A percentile compares a stretch with the other conserved stretches of the same genome.
Evolutionary conservation across 2,888 invertebrate genomes (phyloP).

Genomic region (Aquatica leii): DNA sequence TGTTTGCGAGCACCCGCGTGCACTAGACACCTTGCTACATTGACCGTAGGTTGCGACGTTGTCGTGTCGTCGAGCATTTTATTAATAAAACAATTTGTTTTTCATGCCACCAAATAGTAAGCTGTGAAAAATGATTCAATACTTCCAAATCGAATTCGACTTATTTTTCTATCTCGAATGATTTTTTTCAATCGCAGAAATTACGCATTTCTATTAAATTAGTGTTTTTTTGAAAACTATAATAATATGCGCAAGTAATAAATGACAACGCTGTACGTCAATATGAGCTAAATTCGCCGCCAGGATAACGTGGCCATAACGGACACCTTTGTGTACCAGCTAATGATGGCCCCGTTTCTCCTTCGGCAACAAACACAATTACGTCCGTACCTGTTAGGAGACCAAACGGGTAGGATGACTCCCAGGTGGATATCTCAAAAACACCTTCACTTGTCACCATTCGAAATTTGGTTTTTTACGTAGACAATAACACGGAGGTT

Average conservation of each 20-base stretch:
- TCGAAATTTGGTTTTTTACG: conserved; percentile 11
- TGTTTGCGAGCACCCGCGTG: conserved; percentile 38
- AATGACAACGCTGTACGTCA: conserved; percentile 49
- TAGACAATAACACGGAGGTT: conserved; percentile 16
- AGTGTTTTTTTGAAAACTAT: too few relatives aligned
- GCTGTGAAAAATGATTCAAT: too few relatives aligned
- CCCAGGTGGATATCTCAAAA: conserved; percentile 19
- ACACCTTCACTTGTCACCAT: conserved; percentile 31
- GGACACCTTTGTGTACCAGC: conserved; percentile 46
- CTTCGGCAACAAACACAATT: background rate
- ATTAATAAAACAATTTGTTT: conserved; percentile 23
- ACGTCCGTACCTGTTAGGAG: conserved; percentile 34
- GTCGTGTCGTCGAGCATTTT: conserved; percentile 18
- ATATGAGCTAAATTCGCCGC: conserved; percentile 37
- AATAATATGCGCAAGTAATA: too few relatives aligned
- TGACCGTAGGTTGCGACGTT: conserved; percentile 42
- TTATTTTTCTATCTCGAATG: too few relatives aligned
- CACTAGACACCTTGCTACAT: conserved; percentile 50
- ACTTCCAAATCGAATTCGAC: too few relatives aligned
- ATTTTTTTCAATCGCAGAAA: too few relatives aligned
- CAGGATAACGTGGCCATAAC: conserved; percentile 52
- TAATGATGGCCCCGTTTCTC: conserved; percentile 50
- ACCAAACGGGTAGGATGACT: conserved; percentile 29
- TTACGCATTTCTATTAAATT: too few relatives aligned
- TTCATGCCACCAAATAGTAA: conserved; percentile 12